These are phyloP conservation scores for Cryptops parisi DNA, from an alignment of 2,888 invertebrate species.

Conservation along the genomic window DNA sequence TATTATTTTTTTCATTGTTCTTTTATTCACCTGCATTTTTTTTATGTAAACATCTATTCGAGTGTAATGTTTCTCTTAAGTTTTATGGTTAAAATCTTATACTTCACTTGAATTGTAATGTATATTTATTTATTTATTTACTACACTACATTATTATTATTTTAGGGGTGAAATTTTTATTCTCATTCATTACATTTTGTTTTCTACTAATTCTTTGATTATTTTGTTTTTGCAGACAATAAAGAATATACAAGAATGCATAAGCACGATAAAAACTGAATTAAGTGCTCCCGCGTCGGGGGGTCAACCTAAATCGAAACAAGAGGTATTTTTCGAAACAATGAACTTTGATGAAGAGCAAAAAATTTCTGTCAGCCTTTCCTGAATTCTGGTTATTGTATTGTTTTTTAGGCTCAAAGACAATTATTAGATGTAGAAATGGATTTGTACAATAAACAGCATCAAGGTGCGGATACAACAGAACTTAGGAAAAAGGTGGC, in stretches of 20 bases:
- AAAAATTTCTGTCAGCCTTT: neutral
- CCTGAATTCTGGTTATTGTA: too few relatives aligned
- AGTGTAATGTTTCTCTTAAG: neutral
- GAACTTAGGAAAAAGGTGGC: slow-evolving; percentile 60
- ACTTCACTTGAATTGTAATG: too few relatives aligned
- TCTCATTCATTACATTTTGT: neutral
- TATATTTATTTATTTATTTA: too few relatives aligned
- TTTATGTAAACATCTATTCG: neutral
- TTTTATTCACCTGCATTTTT: neutral
- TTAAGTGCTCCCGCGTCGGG: slow-evolving; percentile 28
- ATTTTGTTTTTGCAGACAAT: slow-evolving; percentile 41
- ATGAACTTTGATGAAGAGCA: neutral
- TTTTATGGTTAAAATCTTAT: too few relatives aligned
- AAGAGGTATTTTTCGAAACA: slow-evolving; percentile 39
- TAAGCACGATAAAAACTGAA: slow-evolving; percentile 60
- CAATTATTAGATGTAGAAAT: slow-evolving; percentile 81
- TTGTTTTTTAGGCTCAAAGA: slow-evolving; percentile 48
- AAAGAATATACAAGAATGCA: slow-evolving; percentile 64
- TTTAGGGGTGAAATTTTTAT: too few relatives aligned
- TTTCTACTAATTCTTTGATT: neutral
- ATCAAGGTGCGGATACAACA: slow-evolving; percentile 70
- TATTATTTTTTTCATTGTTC: neutral
- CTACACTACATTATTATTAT: too few relatives aligned
- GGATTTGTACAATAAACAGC: slow-evolving; percentile 77
- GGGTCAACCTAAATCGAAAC: slow-evolving; percentile 44